Evolutionary conservation across 1,140 invertebrate genomes (phyloP), one percentile per base, ranked within the genome.

Genomic region (Lutraria rhynchaena): DNA sequence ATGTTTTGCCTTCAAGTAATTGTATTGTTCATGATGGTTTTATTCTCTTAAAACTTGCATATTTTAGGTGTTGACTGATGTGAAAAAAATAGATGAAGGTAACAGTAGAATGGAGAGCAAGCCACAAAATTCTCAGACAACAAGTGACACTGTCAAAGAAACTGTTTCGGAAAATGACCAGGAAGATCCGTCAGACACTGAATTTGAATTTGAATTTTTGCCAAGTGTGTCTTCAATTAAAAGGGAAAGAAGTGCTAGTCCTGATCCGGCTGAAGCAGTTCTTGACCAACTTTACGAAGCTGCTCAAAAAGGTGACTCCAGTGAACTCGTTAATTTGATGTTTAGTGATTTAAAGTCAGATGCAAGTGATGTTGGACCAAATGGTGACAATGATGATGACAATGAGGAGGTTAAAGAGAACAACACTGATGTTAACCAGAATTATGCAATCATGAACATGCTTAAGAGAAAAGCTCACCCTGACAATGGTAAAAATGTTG

Each of bases 141-240:
- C n/a, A n/a, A n/a, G n/a, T n/a, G n/a, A n/a, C n/a, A n/a, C n/a
- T n/a, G n/a, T n/a, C n/a, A n/a, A n/a, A n/a, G n/a, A n/a, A n/a
- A n/a, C n/a, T n/a, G n/a, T n/a, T n/a, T n/a, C n/a, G n/a, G n/a
- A n/a, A n/a, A n/a, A 41, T 7, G 37, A 41, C 5, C 37, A 41
- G 37, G 37, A 15, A 41, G 37, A 15, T 41, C 5, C 5, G 5
- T 41, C 37, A 5, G 37, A 41, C 37, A 7, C 37, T 90, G 71
- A 69, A 19, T 75, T 75, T 35, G 73, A 75, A 33, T 75, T 61
- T 75, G 73, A 75, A 19, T 75, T 75, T 22, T 75, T 35, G 13
- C 73, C 73, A 1, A 61, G 58, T 4, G 33, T 17, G 4, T n/a
- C 55, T n/a, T 58, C 70, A 11, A 15, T 29, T n/a, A 37, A 27